phyloP scores from a whole-genome alignment of 2,888 invertebrate species.

The Mesochorus sp. region DNA sequence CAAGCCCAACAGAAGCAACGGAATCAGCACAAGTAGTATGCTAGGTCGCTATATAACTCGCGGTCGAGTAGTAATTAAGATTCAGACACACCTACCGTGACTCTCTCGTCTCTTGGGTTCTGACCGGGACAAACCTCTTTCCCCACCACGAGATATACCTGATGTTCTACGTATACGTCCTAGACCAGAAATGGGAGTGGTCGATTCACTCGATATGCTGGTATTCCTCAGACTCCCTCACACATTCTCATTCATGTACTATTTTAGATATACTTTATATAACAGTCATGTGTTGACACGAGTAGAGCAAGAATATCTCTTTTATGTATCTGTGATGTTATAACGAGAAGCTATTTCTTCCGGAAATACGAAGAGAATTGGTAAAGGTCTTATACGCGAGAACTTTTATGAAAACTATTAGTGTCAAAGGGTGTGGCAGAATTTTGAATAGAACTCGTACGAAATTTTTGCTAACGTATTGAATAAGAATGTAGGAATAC shows the following conservation, averaged over 20 bases:
- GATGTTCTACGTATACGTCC: constrained; percentile 51
- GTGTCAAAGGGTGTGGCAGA: not conserved
- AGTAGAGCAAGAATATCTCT: not conserved
- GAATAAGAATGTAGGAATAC: not conserved
- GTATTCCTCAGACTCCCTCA: constrained; percentile 10
- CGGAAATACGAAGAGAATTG: not conserved
- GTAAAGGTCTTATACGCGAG: not conserved
- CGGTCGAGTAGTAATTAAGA: constrained; percentile 79
- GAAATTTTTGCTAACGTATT: not conserved
- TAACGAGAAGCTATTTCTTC: not conserved
- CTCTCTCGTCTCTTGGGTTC: constrained; percentile 78
- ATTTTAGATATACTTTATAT: constrained; percentile 15
- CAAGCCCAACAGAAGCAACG: constrained; percentile 68
- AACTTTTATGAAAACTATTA: not conserved
- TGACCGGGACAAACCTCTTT: constrained; percentile 68
- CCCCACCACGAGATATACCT: constrained; percentile 28
- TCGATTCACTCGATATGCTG: constrained; percentile 64
- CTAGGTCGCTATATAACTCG: constrained; percentile 54
- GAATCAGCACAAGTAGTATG: constrained; percentile 49
- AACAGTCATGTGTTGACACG: not conserved
- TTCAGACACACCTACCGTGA: constrained; percentile 81
- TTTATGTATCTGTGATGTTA: constrained; percentile 8
- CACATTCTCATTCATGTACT: constrained; percentile 3
- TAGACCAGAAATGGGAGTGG: constrained; percentile 76
- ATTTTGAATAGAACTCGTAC: not conserved